Evolutionary conservation across 2,797 vertebrate species (phyloP), one percentile per base, ranked within the genome.

Genomic region (Gymnoscopelus braueri): DNA sequence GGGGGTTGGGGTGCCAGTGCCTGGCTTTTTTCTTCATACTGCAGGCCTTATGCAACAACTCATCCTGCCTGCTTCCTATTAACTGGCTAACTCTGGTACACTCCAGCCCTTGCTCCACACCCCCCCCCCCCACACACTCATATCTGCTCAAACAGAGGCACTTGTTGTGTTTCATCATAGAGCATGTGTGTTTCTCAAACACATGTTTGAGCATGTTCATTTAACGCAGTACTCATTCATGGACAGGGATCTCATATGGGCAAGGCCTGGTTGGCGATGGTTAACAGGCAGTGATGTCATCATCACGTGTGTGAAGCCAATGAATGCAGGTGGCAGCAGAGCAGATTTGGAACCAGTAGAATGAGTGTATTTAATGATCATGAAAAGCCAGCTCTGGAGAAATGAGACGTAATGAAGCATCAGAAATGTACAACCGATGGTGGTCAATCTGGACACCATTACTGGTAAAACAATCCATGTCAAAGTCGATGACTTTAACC

Each of bases 61-160:
- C 79, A 49, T 80, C 61, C 65, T 55, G 83, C 54, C 84, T 90
- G 89, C 76, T 90, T 81, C 67, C 44, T 13, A 86, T 91, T 91
- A 90, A 72, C 61, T 53, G 44, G 32, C 70, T 1, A 15, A 29
- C 68, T 13, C 23, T 60, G 72, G 62, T 84, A 47, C 62, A 24
- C 50, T 65, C 24, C 79, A 48, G 61, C 9, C 47, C 78, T 49
- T 63, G 66, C 51, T 62, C 69, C 83, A 74, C 26, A 2, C 65
- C 49, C 79, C 72, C 11, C 47, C 87, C 87, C 63, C 67, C 81
- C 81, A 87, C 82, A 85, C 81, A 87, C 81, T 67, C 80, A 81
- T 84, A 66, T 65, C 56, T 58, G 80, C 73, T 89, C 82, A 86
- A 83, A 88, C 81, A 50, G 85, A 82, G 87, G 90, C 86, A 81